phyloP scores from a whole-genome alignment of 2,888 invertebrate species.

The Strigamia maritima region DNA sequence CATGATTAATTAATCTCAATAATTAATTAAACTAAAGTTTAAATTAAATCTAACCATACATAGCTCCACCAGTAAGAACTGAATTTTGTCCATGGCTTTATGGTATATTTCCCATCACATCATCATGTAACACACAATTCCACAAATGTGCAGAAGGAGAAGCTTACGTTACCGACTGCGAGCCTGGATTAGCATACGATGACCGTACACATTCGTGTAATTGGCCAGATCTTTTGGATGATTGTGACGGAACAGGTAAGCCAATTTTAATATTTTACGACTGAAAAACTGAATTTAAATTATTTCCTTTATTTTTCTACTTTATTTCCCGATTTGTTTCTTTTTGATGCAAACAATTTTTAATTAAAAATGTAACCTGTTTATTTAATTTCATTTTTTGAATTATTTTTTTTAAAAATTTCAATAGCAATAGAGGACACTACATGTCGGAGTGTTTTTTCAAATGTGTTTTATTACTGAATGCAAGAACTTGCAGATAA shows the following conservation, averaged over 20 bases:
- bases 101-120: slow-evolving; percentile 78
- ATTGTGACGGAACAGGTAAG: slow-evolving; percentile 85
- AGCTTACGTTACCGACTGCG: slow-evolving; percentile 69
- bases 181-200: slow-evolving; percentile 83
- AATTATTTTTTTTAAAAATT: too few species aligned
- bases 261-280: background rate
- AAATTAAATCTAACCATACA: background rate
- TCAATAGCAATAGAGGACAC: background rate
- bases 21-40: background rate
- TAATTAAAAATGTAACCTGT: too few species aligned
- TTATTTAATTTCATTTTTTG: too few species aligned
- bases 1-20: background rate
- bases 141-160: slow-evolving; percentile 80
- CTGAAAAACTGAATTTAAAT: slow-evolving; percentile 36
- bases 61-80: slow-evolving; percentile 44
- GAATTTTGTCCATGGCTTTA: slow-evolving; percentile 61
- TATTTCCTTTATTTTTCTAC: slow-evolving; percentile 37
- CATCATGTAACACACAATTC: slow-evolving; percentile 78
- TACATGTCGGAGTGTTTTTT: background rate
- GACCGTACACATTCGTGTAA: slow-evolving; percentile 83
- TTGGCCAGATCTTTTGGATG: slow-evolving; percentile 87
- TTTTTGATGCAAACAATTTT: too few species aligned
- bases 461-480: too few species aligned
- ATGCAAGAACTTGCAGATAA: too few species aligned
- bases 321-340: background rate